A percentile compares a stretch with the other conserved stretches of the same genome.
Conservation (phyloP, 2,888 invertebrate genomes). For the Campoplex nolae region DNA sequence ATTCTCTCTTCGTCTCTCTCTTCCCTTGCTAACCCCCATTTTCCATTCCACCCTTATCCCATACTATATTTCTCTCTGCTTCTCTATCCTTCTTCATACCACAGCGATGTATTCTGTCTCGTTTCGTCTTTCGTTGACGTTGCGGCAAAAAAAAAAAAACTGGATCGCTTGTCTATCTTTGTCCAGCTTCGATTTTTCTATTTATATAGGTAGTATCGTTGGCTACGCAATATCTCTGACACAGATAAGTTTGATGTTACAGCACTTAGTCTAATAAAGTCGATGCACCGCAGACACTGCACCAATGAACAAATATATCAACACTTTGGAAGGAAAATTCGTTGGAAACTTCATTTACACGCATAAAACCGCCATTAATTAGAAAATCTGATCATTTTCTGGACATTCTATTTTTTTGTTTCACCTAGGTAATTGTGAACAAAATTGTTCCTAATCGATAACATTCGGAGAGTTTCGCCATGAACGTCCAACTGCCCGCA, state of each 20-base stretch:
- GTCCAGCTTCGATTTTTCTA: constrained; percentile 72
- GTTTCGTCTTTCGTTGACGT: constrained; percentile 74
- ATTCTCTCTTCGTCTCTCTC: constrained; percentile 68
- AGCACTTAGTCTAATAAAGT: not conserved
- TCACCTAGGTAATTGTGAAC: not conserved
- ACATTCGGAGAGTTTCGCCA: no score
- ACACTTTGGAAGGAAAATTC: not conserved
- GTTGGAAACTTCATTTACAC: not conserved
- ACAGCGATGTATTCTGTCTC: constrained; percentile 47
- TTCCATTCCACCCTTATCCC: constrained; percentile 64
- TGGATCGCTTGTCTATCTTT: constrained; percentile 73
- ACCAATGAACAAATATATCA: not conserved
- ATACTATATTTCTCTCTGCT: constrained; percentile 45
- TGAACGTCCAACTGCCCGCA: no score
- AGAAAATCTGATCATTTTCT: not conserved
- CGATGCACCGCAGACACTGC: not conserved
- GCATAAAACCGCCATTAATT: not conserved
- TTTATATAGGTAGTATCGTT: constrained; percentile 32
- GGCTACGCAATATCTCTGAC: constrained; percentile 1
- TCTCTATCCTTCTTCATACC: constrained; percentile 57
- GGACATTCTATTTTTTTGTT: not conserved
- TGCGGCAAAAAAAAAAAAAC: constrained; percentile 68
- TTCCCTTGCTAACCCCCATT: constrained; percentile 51
- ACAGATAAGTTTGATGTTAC: constrained; percentile 19
- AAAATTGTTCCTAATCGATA: no score